A percentile compares a stretch with the other conserved stretches of the same genome.
phyloP scores from a whole-genome alignment of 1,140 invertebrate genomes.

The Camponotus pennsylvanicus region DNA sequence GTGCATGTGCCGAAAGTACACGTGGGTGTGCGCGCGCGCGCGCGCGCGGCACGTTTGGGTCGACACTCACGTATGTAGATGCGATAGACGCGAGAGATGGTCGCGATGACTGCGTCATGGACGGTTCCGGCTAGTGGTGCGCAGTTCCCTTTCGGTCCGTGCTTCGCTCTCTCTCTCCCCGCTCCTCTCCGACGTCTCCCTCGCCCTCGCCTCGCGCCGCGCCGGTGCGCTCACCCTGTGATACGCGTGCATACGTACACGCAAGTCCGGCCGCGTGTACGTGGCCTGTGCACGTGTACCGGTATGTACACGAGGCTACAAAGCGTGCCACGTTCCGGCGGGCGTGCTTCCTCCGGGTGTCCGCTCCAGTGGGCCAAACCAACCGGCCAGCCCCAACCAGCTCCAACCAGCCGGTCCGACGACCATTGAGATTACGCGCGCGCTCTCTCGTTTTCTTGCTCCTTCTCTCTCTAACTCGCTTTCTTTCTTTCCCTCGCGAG shows the following conservation, averaged over 20 bases:
- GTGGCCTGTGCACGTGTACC: slow-evolving; percentile 69
- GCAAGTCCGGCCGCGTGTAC: slow-evolving; percentile 39
- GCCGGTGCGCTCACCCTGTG: slow-evolving; percentile 68
- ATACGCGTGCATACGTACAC: slow-evolving; percentile 57
- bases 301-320: slow-evolving; percentile 79
- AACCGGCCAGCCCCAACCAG: slow-evolving; percentile 82
- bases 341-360: slow-evolving; percentile 86
- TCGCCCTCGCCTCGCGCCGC: slow-evolving; percentile 58
- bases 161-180: slow-evolving; percentile 72
- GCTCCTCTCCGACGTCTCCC: slow-evolving; percentile 56
- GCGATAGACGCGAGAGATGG: slow-evolving; percentile 83
- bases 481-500: slow-evolving; percentile 32
- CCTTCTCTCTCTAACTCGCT: too few relatives aligned
- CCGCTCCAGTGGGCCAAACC: slow-evolving; percentile 86
- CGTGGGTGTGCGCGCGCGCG: slow-evolving; percentile 51
- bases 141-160: slow-evolving; percentile 83
- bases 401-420: slow-evolving; percentile 75
- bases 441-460: slow-evolving; percentile 66
- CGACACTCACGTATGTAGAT: slow-evolving; percentile 83
- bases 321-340: slow-evolving; percentile 86
- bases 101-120: slow-evolving; percentile 83
- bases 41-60: slow-evolving; percentile 56
- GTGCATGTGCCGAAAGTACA: slow-evolving; percentile 24
- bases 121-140: slow-evolving; percentile 86
- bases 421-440: slow-evolving; percentile 82